phyloP scores from a whole-genome alignment of 2,797 vertebrate species.

The Macropus fuliginosus region DNA sequence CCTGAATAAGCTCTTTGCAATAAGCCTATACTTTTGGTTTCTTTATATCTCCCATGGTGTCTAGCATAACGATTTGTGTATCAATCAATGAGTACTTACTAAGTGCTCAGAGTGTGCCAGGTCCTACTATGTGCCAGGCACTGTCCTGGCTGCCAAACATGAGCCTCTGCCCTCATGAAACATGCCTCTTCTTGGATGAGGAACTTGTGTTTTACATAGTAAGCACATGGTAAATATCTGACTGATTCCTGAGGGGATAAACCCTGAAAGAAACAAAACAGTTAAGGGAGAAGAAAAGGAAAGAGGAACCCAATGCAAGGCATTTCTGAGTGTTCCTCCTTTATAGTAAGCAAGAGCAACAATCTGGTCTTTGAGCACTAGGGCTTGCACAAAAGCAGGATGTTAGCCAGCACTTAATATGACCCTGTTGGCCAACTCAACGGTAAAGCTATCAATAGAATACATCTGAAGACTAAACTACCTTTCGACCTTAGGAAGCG shows the following conservation, averaged over 20 bases:
- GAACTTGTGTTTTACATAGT: neutral
- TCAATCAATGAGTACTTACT: neutral
- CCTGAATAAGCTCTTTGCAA: neutral
- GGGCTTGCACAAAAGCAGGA: constrained; percentile 33
- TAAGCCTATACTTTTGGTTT: neutral
- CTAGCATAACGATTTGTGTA: neutral
- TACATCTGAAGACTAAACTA: constrained; percentile 42
- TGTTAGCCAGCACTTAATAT: constrained; percentile 46
- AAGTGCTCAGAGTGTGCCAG: neutral
- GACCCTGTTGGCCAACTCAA: constrained; percentile 11
- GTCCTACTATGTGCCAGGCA: neutral
- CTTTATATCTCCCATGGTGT: neutral
- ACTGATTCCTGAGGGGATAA: neutral
- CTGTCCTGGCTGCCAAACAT: neutral
- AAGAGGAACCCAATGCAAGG: neutral
- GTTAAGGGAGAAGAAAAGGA: neutral
- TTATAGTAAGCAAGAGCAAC: constrained; percentile 1
- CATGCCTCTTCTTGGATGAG: neutral
- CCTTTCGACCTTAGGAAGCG: constrained; percentile 33
- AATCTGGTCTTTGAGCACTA: constrained; percentile 16
- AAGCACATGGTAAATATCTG: neutral
- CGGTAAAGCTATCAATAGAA: constrained; percentile 63
- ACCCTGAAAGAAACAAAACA: neutral
- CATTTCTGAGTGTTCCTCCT: constrained; percentile 15
- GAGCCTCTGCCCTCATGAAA: neutral